These are phyloP conservation scores for Borostomias antarcticus DNA, from an alignment of 2,797 vertebrate species.

Conservation along the genomic window DNA sequence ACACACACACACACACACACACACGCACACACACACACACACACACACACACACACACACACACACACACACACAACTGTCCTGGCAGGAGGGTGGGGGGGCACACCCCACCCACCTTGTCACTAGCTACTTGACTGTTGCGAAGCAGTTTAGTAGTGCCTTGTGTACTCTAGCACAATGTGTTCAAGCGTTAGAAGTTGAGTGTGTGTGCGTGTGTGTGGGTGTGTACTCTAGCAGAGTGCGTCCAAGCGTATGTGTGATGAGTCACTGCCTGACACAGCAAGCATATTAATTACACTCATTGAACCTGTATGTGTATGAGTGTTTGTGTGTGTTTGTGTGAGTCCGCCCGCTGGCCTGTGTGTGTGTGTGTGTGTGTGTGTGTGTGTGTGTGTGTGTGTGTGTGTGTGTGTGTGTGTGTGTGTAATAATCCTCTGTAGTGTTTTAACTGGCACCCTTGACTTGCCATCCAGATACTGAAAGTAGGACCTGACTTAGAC, in stretches of 20 bases:
- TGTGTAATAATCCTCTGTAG: too few species aligned
- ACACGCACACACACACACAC: background rate
- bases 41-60: constrained; percentile 41
- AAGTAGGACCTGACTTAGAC: background rate
- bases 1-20: constrained; percentile 20
- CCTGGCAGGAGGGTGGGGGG: constrained; percentile 28
- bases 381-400: constrained; percentile 15
- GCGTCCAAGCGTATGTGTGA: constrained; percentile 28
- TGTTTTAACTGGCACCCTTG: background rate
- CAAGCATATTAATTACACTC: constrained; percentile 49
- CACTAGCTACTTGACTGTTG: constrained; percentile 24
- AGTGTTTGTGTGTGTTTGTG: constrained; percentile 32
- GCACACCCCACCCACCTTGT: constrained; percentile 15
- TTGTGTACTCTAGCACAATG: constrained; percentile 17
- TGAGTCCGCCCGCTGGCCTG: constrained; percentile 14
- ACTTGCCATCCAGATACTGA: background rate
- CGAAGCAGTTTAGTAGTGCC: constrained; percentile 33
- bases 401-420: constrained; percentile 19
- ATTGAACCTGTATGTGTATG: constrained; percentile 29
- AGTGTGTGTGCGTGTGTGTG: background rate
- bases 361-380: constrained; percentile 33
- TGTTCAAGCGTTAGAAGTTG: constrained; percentile 2
- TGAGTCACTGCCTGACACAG: constrained; percentile 59
- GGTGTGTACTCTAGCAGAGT: constrained; percentile 23
- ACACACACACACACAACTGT: constrained; percentile 28